Evolutionary conservation across 2,888 invertebrate species (phyloP), one percentile per base, ranked within the genome.

Genomic region (Apomyelois bistriatella): DNA sequence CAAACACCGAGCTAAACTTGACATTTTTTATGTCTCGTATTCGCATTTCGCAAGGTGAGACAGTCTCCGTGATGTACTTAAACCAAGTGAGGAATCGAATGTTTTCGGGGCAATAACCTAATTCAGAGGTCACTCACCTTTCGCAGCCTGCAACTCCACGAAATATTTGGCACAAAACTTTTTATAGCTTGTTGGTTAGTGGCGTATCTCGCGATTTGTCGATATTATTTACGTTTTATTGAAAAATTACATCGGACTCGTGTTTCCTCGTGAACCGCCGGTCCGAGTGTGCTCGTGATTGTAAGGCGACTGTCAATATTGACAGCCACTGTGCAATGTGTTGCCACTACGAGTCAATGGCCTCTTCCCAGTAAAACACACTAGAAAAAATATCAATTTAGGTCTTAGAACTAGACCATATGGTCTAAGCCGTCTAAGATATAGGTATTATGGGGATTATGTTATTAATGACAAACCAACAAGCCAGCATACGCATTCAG

Each of bases 101-200:
- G 38, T 57, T 65, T 70, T 53, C 60, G 59, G 58, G 72, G 71
- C 74, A 66, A 64, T 70, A 73, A 74, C 72, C 76, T 69, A 5
- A 38, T 55, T 55, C 13, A 38, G 62, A 65, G 79, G 78, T 79
- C 77, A 82, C 82, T 81, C 67, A 82, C 82, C 82, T 74, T 56
- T 62, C 40, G 48, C 43, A 13, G 43, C 15, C 42, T 0, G 13
- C 13, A 8, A 17, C 30, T 6, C 9, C 28, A 30, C 12, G 1
- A 13, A 30, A 43, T 12, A 12, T 12, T 13, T 13, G 43, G 3
- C 30, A 13, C 43, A 2, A 8, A 43, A 1, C 8, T 30, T 30
- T 41, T 16, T 41, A 16, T 22, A 16, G n/a, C 10, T 13, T 15
- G 22, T 22, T 3, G 22, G 5, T 22, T 17, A 5, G 17, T 17